A percentile compares a stretch with the other conserved stretches of the same genome.
These are phyloP conservation scores for Herminia tarsipennalis DNA, from an alignment of 2,888 invertebrate genomes.

Conservation along the genomic window DNA sequence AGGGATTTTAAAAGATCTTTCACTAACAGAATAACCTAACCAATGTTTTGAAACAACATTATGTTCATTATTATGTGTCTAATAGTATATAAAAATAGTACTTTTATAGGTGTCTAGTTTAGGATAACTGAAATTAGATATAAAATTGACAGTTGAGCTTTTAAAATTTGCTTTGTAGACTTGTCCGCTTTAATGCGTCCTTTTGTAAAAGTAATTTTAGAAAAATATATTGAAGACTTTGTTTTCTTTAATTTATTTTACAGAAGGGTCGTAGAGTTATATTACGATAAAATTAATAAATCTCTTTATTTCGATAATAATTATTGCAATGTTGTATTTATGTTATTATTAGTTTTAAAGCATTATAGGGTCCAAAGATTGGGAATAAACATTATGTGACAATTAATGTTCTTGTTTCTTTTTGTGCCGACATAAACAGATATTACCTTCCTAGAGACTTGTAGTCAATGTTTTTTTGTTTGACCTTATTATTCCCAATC, in stretches of 20 bases:
- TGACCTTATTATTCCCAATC: no score
- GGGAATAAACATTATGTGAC: constrained; percentile 89
- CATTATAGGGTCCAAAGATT: constrained; percentile 91
- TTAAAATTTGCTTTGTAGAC: constrained; percentile 74
- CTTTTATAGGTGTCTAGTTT: constrained; percentile 70
- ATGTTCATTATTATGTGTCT: constrained; percentile 49
- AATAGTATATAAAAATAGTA: constrained; percentile 64
- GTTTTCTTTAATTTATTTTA: constrained; percentile 57
- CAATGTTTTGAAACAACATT: constrained; percentile 38
- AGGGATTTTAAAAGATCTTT: constrained; percentile 31
- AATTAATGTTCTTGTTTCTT: constrained; percentile 74
- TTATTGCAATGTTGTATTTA: constrained; percentile 83
- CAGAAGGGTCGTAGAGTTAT: constrained; percentile 46
- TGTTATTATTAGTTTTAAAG: constrained; percentile 87
- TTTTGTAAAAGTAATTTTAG: constrained; percentile 63
- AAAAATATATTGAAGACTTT: constrained; percentile 15
- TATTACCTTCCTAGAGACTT: no score
- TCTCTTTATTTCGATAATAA: constrained; percentile 65
- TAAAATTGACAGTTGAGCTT: constrained; percentile 73
- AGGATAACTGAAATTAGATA: constrained; percentile 71
- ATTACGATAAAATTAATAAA: constrained; percentile 52
- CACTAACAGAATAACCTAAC: constrained; percentile 37
- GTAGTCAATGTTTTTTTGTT: no score
- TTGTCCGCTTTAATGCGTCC: constrained; percentile 61
- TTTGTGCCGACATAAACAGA: no score